Evolutionary conservation across 2,797 vertebrate genomes (phyloP).

Genomic region (Eleutherodactylus coqui): DNA sequence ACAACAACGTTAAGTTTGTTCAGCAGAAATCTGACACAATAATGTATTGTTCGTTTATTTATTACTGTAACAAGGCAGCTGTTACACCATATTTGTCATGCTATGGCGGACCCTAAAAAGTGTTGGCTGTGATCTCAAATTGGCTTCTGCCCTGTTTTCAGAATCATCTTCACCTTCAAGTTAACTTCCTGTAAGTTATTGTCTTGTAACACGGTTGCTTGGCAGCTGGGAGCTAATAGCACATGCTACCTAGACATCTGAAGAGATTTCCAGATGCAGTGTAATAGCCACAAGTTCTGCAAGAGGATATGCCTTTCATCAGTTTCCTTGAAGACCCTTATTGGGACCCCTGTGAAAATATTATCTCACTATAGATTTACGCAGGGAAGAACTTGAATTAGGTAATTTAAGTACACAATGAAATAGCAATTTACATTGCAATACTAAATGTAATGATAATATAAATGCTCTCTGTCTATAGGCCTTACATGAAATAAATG

Average conservation of each 20-base stretch:
- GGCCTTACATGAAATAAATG: not conserved
- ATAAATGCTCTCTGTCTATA: not conserved
- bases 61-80: constrained; percentile 20
- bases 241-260: constrained; percentile 42
- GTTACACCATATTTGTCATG: constrained; percentile 37
- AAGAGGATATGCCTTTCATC: constrained; percentile 32
- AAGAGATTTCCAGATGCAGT: constrained; percentile 54
- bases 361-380: constrained; percentile 18
- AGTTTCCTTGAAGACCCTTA: constrained; percentile 27
- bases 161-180: constrained; percentile 27
- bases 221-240: constrained; percentile 13
- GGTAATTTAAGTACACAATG: not conserved
- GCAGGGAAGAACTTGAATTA: not conserved
- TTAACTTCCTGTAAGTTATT: constrained; percentile 25
- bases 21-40: constrained; percentile 17
- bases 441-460: not conserved
- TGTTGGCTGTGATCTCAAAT: not conserved
- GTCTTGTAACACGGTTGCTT: constrained; percentile 36
- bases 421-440: not conserved
- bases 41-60: constrained; percentile 1
- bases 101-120: constrained; percentile 2
- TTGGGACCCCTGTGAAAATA: constrained; percentile 41
- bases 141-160: not conserved
- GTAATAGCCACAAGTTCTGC: constrained; percentile 15
- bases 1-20: too few species aligned